These are phyloP conservation scores for Neodiprion virginianus DNA, from an alignment of 1,140 invertebrate genomes.

Conservation along the genomic window DNA sequence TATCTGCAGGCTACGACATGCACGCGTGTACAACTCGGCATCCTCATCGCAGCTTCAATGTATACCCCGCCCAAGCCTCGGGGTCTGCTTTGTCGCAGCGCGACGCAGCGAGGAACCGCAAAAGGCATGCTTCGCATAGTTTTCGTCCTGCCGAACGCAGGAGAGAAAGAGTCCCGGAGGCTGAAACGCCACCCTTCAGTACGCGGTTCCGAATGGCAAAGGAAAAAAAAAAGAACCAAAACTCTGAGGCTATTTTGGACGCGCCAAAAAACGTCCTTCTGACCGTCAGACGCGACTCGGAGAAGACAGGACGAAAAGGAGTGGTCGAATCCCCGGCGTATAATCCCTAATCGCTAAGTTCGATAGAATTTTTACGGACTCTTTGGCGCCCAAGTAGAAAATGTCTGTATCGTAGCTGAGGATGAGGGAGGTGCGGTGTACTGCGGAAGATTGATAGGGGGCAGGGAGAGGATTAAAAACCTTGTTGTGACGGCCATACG, in stretches of 20 bases:
- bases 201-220: too few species aligned
- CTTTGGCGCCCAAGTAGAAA: neutral
- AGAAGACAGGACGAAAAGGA: too few species aligned
- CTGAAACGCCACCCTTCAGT: neutral
- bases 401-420: neutral
- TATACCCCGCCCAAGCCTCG: constrained; percentile 36
- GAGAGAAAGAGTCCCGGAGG: neutral
- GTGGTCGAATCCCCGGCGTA: too few species aligned
- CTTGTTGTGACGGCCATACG: neutral
- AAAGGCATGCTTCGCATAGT: neutral
- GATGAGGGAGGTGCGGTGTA: neutral
- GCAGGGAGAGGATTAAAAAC: neutral
- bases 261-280: too few species aligned
- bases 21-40: too few species aligned
- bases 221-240: too few species aligned
- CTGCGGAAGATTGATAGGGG: neutral
- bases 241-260: too few species aligned
- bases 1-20: too few species aligned
- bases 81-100: constrained; percentile 43
- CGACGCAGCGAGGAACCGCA: constrained; percentile 35
- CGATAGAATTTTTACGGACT: neutral
- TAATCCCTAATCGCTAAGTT: too few species aligned
- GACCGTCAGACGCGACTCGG: too few species aligned
- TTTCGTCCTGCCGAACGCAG: neutral
- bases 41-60: neutral